These are phyloP conservation scores for Actinostola sp. DNA, from an alignment of 92 coral and sea anemone species.

Conservation along the genomic window DNA sequence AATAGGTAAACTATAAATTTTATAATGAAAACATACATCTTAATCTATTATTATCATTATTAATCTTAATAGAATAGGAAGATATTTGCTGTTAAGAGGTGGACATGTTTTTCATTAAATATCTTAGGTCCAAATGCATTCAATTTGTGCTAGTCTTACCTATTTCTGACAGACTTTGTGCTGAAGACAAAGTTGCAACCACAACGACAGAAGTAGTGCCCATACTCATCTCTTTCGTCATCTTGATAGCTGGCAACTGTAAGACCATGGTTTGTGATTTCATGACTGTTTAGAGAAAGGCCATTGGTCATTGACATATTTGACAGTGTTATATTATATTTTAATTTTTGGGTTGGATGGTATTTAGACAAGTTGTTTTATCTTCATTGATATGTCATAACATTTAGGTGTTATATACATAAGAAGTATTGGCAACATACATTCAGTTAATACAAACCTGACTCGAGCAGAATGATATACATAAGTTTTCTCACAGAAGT, in stretches of 20 bases:
- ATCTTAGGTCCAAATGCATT: background rate
- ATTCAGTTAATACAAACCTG: constrained; percentile 35
- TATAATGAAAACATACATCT: too few relatives aligned
- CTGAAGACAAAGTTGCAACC: constrained; percentile 37
- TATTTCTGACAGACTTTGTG: constrained; percentile 21
- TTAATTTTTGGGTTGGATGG: too few relatives aligned
- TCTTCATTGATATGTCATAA: too few relatives aligned
- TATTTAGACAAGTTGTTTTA: too few relatives aligned
- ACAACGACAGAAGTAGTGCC: constrained; percentile 19
- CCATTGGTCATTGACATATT: constrained; percentile 1
- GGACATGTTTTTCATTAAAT: too few relatives aligned
- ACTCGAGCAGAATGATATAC: constrained; percentile 65
- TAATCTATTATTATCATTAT: too few relatives aligned
- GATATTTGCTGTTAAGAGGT: too few relatives aligned
- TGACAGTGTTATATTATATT: background rate
- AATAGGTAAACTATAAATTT: too few relatives aligned
- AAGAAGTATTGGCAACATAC: background rate
- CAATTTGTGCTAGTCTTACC: background rate
- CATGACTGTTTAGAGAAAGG: constrained; percentile 11
- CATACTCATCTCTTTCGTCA: constrained; percentile 21
- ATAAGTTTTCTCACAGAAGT: constrained; percentile 49
- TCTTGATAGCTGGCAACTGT: constrained; percentile 8
- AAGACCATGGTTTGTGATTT: constrained; percentile 12
- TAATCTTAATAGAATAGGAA: too few relatives aligned
- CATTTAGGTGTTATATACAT: too few relatives aligned